Base-by-base conservation (phyloP, 2,888 invertebrate genomes). In the Apantesis nais region DNA sequence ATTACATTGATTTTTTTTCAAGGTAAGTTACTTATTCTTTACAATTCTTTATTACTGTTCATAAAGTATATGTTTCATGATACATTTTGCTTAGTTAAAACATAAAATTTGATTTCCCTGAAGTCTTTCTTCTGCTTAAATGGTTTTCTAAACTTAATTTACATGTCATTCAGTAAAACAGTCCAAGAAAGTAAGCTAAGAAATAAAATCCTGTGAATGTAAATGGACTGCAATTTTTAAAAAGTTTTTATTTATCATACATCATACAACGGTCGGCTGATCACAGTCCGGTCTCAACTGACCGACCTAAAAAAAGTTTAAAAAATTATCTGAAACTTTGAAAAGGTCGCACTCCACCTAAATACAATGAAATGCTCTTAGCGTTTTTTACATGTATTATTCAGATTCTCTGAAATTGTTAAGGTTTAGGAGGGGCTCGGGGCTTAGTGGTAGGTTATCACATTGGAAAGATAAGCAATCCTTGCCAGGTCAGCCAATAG, bases 351-450 rank as follows among this genome's bases (percentile, higher is more conserved):
- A 75, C 77, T 68, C 52, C 66, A 60, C 71, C 75, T 72, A 76
- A 77, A 82, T 82, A 88, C 89, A 89, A 78, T 80, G 83, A 89
- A 89, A 89, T 78, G 88, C 86, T 89, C 77, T 89, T 86, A 85
- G 85, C 74, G 86, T 83, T 81, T 85, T 79, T 76, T 72, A 67
- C 72, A 71, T 74, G 67, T 77, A 74, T 66, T 73, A 76, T 77
- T 66, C 70, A 75, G 76, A 77, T 74, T 70, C 71, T 68, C 72
- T 70, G 37, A 77, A 79, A 76, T 81, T 81, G 73, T 78, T 65
- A 62, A 52, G 48, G 9, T 52, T 52, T n/a, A n/a, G n/a, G n/a
- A n/a, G n/a, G n/a, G n/a, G n/a, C n/a, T n/a, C n/a, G n/a, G n/a
- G n/a, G n/a, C n/a, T n/a, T n/a, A n/a, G n/a, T n/a, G n/a, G n/a